Evolutionary conservation across 1,140 invertebrate genomes (phyloP).

Genomic region (Aphelenchoides besseyi): DNA sequence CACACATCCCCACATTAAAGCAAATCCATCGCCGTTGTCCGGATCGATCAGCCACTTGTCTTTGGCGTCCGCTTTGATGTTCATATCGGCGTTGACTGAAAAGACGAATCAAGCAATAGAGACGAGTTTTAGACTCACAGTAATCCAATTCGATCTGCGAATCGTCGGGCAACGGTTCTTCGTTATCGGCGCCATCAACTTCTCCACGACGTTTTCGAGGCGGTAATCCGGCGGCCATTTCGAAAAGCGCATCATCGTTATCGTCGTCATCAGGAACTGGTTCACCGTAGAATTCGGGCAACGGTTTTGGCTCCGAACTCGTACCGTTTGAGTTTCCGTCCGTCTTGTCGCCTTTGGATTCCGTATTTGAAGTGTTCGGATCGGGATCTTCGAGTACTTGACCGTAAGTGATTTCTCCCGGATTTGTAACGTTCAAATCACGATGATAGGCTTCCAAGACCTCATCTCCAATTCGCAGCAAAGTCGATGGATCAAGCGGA

Average conservation of each 20-base stretch:
- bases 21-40: conserved; percentile 49
- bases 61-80: conserved; percentile 44
- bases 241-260: conserved; percentile 44
- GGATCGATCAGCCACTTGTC: conserved; percentile 54
- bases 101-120: not conserved
- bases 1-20: conserved; percentile 52
- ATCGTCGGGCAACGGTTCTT: conserved; percentile 46
- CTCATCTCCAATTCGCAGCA: not conserved
- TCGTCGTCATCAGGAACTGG: conserved; percentile 51
- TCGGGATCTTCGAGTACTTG: conserved; percentile 44
- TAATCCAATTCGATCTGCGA: conserved; percentile 46
- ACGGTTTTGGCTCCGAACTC: conserved; percentile 40
- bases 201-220: conserved; percentile 26
- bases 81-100: conserved; percentile 50
- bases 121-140: conserved; percentile 31
- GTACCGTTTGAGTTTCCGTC: conserved; percentile 9
- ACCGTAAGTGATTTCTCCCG: conserved; percentile 3
- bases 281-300: conserved; percentile 49
- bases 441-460: not conserved
- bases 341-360: conserved; percentile 10
- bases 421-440: not conserved
- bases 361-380: conserved; percentile 26
- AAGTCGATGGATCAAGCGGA: not conserved
- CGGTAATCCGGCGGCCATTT: conserved; percentile 44
- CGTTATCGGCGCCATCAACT: conserved; percentile 23